phyloP scores from a whole-genome alignment of 2,888 invertebrate genomes.

The Tholera decimalis region DNA sequence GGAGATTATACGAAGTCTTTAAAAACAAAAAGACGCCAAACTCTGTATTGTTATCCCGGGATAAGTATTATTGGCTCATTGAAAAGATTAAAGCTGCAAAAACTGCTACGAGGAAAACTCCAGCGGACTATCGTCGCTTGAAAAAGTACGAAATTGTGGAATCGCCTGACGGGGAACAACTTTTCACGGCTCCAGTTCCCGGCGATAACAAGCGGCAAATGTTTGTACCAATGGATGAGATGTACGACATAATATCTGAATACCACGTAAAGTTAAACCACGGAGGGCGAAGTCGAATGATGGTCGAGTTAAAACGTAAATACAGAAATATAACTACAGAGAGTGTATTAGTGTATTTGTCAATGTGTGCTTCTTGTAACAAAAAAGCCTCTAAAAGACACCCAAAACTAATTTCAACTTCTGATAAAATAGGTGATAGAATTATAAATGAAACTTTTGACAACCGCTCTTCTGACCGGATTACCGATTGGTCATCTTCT shows the following conservation, averaged over 20 bases:
- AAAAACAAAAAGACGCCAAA: slow-evolving; percentile 69
- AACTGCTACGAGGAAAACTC: slow-evolving; percentile 64
- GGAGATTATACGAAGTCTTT: slow-evolving; percentile 68
- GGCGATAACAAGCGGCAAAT: slow-evolving; percentile 62
- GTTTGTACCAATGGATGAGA: slow-evolving; percentile 74
- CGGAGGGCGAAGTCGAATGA: slow-evolving; percentile 75
- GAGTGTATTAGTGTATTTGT: slow-evolving; percentile 74
- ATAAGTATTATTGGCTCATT: slow-evolving; percentile 69
- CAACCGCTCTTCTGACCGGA: slow-evolving; percentile 32
- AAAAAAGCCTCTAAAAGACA: slow-evolving; percentile 61
- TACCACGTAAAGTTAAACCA: slow-evolving; percentile 76
- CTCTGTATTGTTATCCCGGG: slow-evolving; percentile 70
- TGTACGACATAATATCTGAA: slow-evolving; percentile 76
- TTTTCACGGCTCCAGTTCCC: slow-evolving; percentile 62
- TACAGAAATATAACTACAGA: slow-evolving; percentile 78
- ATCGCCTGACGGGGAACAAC: slow-evolving; percentile 71
- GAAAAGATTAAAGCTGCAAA: slow-evolving; percentile 73
- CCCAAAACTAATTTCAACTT: slow-evolving; percentile 33
- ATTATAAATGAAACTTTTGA: slow-evolving; percentile 27
- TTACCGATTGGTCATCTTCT: slow-evolving; percentile 29
- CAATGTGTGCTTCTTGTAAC: slow-evolving; percentile 74
- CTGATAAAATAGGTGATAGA: slow-evolving; percentile 25
- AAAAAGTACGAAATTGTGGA: slow-evolving; percentile 74
- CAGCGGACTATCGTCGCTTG: slow-evolving; percentile 73
- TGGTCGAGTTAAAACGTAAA: slow-evolving; percentile 72